These are phyloP conservation scores for Tragelaphus imberbis DNA, from an alignment of 2,113 vertebrate genomes.

Conservation along the genomic window DNA sequence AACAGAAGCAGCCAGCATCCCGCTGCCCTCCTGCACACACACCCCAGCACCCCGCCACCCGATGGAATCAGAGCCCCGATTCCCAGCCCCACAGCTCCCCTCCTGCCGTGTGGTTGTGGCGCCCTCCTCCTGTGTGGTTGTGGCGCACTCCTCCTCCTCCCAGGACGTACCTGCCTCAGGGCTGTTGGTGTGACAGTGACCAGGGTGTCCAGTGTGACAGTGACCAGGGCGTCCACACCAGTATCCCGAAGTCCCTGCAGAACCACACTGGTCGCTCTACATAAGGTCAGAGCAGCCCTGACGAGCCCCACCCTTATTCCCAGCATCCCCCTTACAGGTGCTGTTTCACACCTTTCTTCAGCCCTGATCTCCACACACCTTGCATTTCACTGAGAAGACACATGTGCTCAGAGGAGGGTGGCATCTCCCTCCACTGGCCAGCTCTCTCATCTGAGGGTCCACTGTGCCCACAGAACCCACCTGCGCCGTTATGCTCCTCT, in stretches of 20 bases:
- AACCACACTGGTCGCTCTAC: neutral
- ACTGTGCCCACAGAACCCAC: neutral
- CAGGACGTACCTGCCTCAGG: neutral
- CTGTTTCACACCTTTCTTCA: neutral
- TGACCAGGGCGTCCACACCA: neutral
- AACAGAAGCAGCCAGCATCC: neutral
- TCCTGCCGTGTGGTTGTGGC: rapidly evolving
- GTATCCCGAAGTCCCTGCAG: neutral
- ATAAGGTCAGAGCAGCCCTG: neutral
- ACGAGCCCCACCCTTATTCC: neutral
- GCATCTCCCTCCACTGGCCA: neutral
- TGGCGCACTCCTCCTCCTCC: neutral
- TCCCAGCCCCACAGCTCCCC: neutral
- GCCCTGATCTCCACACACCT: neutral
- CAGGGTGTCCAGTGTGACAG: neutral
- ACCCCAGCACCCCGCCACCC: rapidly evolving
- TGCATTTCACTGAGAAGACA: neutral
- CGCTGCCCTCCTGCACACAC: neutral
- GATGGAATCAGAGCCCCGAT: neutral
- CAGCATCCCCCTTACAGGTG: rapidly evolving
- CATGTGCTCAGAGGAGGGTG: neutral
- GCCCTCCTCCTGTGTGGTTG: neutral
- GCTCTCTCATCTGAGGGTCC: neutral
- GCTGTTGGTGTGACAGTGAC: neutral
- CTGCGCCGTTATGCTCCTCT: neutral